A percentile compares a stretch with the other conserved stretches of the same genome.
Evolutionary conservation across 2,797 vertebrate species (phyloP).

Genomic region (Phataginus tetradactyla): DNA sequence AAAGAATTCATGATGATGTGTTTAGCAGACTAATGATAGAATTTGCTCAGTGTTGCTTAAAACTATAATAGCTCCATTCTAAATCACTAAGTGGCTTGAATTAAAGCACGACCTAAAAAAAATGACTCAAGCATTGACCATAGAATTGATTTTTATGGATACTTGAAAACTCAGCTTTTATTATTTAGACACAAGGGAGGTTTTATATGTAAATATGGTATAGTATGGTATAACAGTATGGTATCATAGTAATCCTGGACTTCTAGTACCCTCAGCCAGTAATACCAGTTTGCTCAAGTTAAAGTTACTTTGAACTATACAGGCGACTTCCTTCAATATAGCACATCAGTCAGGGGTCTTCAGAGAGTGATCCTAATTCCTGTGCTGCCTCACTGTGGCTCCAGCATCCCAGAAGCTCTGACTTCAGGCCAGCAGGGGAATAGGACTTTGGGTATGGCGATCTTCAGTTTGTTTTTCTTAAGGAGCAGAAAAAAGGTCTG

Average conservation of each 20-base stretch:
- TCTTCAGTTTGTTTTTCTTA: not conserved
- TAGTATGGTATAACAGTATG: not conserved
- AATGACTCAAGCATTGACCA: not conserved
- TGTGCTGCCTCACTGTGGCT: not conserved
- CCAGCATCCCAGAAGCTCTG: not conserved
- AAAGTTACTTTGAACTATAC: not conserved
- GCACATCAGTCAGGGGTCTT: not conserved
- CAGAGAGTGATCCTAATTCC: too few relatives aligned
- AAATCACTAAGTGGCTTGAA: conserved; percentile 4
- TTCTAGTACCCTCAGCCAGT: not conserved
- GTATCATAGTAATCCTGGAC: not conserved
- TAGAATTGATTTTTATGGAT: conserved; percentile 25
- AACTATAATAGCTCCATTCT: not conserved
- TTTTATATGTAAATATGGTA: not conserved
- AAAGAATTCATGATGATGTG: conserved; percentile 16
- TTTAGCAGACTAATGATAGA: conserved; percentile 29
- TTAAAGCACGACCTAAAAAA: not conserved
- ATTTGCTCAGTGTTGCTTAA: conserved; percentile 22
- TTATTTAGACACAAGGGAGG: not conserved
- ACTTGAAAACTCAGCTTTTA: accelerated
- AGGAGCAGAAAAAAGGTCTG: not conserved
- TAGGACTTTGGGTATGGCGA: not conserved
- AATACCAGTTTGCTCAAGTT: not conserved
- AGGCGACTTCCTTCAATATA: not conserved
- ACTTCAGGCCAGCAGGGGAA: not conserved